phyloP scores from a whole-genome alignment of 1,140 invertebrate genomes.

The Vollenhovia emeryi region DNA sequence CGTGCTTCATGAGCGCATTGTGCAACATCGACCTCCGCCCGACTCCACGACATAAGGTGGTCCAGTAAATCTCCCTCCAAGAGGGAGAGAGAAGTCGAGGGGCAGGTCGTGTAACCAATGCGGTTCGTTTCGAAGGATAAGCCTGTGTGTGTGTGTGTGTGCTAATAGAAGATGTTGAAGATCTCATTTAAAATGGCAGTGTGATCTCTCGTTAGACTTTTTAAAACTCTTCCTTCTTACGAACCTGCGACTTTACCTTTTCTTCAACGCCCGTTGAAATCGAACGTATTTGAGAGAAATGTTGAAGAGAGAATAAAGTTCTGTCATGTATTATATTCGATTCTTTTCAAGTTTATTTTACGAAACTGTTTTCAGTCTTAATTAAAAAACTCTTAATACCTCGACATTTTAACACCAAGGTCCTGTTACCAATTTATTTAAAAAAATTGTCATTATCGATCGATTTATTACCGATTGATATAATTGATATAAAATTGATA shows the following conservation, averaged over 20 bases:
- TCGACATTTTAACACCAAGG: background rate
- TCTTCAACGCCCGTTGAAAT: background rate
- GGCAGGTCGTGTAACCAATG: background rate
- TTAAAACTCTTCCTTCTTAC: background rate
- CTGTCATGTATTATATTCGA: background rate
- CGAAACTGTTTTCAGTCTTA: background rate
- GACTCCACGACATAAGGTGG: slow-evolving; percentile 16
- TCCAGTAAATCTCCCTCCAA: slow-evolving; percentile 4
- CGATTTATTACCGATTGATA: background rate
- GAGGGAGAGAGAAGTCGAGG: background rate
- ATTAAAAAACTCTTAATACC: background rate
- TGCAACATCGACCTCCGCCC: slow-evolving; percentile 49
- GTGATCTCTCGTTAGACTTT: background rate
- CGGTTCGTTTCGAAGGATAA: background rate
- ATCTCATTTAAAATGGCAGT: background rate
- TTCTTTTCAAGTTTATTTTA: background rate
- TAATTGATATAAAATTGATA: too few species aligned
- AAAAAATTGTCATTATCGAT: background rate
- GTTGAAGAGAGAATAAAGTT: background rate
- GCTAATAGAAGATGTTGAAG: background rate
- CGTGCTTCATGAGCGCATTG: slow-evolving; percentile 48
- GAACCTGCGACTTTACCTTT: background rate
- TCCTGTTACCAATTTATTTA: background rate
- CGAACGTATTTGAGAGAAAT: background rate
- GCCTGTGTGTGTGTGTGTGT: background rate